A percentile compares a stretch with the other conserved stretches of the same genome.
phyloP scores from a whole-genome alignment of 35 echinoderm and acorn worm species.

The Acanthaster planci region DNA sequence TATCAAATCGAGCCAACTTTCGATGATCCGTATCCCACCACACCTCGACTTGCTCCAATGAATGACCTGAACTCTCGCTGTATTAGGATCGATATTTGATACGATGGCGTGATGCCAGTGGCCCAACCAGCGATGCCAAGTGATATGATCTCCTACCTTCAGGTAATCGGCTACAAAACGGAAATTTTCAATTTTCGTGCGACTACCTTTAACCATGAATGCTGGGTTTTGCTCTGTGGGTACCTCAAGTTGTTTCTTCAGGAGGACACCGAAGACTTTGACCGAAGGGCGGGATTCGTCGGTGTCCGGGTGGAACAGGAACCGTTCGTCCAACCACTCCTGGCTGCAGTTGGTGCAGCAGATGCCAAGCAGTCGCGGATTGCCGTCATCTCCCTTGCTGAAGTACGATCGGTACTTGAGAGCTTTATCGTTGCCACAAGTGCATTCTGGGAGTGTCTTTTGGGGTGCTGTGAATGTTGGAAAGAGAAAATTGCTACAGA shows the following conservation, averaged over 20 bases:
- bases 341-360: constrained; percentile 39
- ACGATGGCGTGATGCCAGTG: constrained; percentile 67
- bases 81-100: background rate
- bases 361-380: constrained; percentile 1
- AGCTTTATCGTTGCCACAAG: constrained; percentile 28
- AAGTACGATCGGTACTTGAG: constrained; percentile 32
- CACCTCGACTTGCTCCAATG: background rate
- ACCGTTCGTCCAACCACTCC: constrained; percentile 46
- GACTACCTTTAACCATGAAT: background rate
- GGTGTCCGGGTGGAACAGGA: background rate
- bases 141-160: constrained; percentile 44
- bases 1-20: background rate
- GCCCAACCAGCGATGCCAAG: constrained; percentile 32
- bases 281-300: background rate
- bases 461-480: too few species aligned
- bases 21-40: background rate
- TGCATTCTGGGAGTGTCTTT: background rate
- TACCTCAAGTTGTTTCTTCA: constrained; percentile 8
- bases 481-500: too few species aligned
- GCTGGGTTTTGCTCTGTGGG: background rate
- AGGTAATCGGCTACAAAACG: background rate
- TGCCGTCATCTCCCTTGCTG: background rate
- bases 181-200: background rate
- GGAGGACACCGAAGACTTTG: background rate
- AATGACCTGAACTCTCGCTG: background rate